Base-by-base conservation (phyloP, 1,140 invertebrate species). In the Vollenhovia emeryi region DNA sequence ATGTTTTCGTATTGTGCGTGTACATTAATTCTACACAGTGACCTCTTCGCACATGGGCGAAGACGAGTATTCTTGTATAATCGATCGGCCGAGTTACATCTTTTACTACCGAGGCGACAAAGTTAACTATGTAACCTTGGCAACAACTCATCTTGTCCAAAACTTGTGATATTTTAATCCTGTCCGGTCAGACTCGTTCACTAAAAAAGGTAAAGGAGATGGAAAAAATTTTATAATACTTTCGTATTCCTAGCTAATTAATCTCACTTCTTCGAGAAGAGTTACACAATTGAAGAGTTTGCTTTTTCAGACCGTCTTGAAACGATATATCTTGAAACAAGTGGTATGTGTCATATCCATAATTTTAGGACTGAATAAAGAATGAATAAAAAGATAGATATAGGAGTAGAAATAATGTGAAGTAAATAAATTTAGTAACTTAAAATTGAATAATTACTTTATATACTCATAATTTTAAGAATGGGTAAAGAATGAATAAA, bases 121-220 rank as follows among this genome's bases (percentile, higher is more conserved):
- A 69, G n/a, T 45, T 82, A 55, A 21, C 36, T 21, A 15, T 21
- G 13, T 13, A 76, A 75, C 85, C 76, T 87, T 86, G 82, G 3
- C 3, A 18, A 6, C 4, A 40, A 50, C 52, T 75, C 15, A 30
- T 76, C 18, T 76, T 3, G 21, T 1, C 3, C 18, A 13, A 86
- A 74, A 62, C 21, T 18, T 24, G 33, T 52, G 69, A 48, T 59
- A 86, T 80, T 71, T 84, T 74, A 7, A 60, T 36, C 21, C 21
- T n/a, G 68, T 69, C 69, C 45, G 40, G 60, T 50, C 40, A 87
- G 11, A 36, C 75, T 76, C 5, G 75, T 80, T 76, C 3, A 13
- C 21, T 57, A 57, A 79, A 69, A 78, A 36, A 48, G 33, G 3
- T n/a, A 62, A 48, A 45, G 6, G 3, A 52, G 40, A 68, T 36